Conservation (phyloP, 2,888 invertebrate genomes). For the Eupithecia centaureata region DNA sequence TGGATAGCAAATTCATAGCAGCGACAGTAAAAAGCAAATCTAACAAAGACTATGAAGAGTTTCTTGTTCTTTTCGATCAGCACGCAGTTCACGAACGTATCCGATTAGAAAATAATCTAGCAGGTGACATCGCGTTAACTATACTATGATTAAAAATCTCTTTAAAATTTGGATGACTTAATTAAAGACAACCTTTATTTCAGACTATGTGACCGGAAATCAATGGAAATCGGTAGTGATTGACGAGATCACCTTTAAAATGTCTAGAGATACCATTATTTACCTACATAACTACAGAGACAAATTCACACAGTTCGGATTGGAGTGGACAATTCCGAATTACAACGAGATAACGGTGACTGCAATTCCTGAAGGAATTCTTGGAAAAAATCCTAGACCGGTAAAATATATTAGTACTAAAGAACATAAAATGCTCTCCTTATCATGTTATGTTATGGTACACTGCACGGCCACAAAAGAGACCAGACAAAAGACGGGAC, state of each 20-base stretch:
- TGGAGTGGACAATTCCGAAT: slow-evolving; percentile 74
- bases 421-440: too few species aligned
- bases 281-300: slow-evolving; percentile 81
- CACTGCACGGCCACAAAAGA: too few species aligned
- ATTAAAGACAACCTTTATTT: slow-evolving; percentile 29
- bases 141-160: too few species aligned
- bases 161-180: too few species aligned
- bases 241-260: slow-evolving; percentile 59
- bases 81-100: slow-evolving; percentile 95
- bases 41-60: slow-evolving; percentile 56
- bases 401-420: too few species aligned
- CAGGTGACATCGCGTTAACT: slow-evolving; percentile 83
- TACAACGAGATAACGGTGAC: slow-evolving; percentile 73
- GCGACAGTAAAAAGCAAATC: slow-evolving; percentile 64
- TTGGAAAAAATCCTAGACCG: slow-evolving; percentile 81
- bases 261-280: slow-evolving; percentile 76
- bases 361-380: slow-evolving; percentile 86
- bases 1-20: slow-evolving; percentile 89
- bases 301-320: slow-evolving; percentile 84
- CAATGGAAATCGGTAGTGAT: slow-evolving; percentile 64
- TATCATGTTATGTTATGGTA: too few species aligned
- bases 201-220: slow-evolving; percentile 76
- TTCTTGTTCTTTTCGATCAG: slow-evolving; percentile 91
- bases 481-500: too few species aligned
- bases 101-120: slow-evolving; percentile 87